Evolutionary conservation across 2,113 vertebrate species (phyloP).

Genomic region (Myotis davidii): DNA sequence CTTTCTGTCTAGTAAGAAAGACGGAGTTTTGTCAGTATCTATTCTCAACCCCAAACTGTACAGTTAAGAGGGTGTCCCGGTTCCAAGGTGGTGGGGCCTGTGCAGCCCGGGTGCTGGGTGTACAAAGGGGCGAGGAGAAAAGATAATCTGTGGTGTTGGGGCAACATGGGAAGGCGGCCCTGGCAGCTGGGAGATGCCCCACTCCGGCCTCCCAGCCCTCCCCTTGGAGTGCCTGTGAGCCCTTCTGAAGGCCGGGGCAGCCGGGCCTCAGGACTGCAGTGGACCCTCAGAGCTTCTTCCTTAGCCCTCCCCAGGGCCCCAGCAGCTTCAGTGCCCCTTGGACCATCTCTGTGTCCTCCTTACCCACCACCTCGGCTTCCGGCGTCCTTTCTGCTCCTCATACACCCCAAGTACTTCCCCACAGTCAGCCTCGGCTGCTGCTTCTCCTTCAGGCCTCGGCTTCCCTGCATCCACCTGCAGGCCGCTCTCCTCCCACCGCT

Average conservation of each 20-base stretch:
- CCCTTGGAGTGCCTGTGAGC: conserved; percentile 70
- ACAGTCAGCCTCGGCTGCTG: no score
- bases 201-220: no score
- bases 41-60: conserved; percentile 73
- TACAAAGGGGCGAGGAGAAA: background rate
- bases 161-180: background rate
- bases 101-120: background rate
- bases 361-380: background rate
- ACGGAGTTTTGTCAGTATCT: conserved; percentile 75
- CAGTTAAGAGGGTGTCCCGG: background rate
- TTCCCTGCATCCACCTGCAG: conserved; percentile 77
- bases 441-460: background rate
- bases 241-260: conserved; percentile 76
- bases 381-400: background rate
- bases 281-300: conserved; percentile 82
- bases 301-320: conserved; percentile 83
- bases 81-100: rapidly evolving
- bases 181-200: background rate
- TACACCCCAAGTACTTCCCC: background rate
- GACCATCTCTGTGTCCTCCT: background rate
- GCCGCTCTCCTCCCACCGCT: conserved; percentile 62
- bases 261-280: conserved; percentile 71
- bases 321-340: conserved; percentile 50
- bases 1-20: conserved; percentile 37
- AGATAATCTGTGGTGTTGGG: background rate